A percentile compares a stretch with the other conserved stretches of the same genome.
These are phyloP conservation scores for Petrocephalus schoutedeni DNA, from an alignment of 2,797 vertebrate species.

Conservation along the genomic window DNA sequence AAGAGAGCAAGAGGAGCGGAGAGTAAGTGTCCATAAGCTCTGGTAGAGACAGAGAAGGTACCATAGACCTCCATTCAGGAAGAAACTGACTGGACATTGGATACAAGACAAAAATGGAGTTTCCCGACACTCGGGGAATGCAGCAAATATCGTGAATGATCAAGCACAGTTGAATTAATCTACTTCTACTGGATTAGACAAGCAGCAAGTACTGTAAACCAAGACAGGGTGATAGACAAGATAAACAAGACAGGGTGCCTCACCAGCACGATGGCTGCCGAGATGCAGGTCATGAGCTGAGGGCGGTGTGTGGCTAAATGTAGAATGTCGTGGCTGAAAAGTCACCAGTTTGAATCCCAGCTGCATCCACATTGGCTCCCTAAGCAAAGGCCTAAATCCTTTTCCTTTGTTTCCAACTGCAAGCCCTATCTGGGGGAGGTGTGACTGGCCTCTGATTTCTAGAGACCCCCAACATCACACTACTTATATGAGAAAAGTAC, in stretches of 20 bases:
- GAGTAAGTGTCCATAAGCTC: neutral
- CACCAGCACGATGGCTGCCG: neutral
- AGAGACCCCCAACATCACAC: neutral
- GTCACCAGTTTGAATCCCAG: neutral
- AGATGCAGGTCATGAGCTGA: neutral
- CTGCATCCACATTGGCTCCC: neutral
- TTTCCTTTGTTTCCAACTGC: neutral
- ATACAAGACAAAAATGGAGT: neutral
- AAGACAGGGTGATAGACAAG: neutral
- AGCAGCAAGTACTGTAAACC: neutral
- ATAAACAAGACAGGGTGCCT: neutral
- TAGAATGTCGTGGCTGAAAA: neutral
- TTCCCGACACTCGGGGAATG: neutral
- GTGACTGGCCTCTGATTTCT: neutral
- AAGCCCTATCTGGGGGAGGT: neutral
- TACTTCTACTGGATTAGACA: neutral
- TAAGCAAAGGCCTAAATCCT: neutral
- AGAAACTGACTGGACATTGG: neutral
- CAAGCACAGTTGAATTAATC: neutral
- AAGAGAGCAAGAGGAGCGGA: neutral
- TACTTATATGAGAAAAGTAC: neutral
- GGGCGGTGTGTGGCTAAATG: neutral
- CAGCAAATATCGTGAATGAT: neutral
- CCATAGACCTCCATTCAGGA: neutral
- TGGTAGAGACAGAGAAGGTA: neutral